Base-by-base conservation (phyloP, 2,888 invertebrate genomes). In the Cremastobaeus sp. region DNA sequence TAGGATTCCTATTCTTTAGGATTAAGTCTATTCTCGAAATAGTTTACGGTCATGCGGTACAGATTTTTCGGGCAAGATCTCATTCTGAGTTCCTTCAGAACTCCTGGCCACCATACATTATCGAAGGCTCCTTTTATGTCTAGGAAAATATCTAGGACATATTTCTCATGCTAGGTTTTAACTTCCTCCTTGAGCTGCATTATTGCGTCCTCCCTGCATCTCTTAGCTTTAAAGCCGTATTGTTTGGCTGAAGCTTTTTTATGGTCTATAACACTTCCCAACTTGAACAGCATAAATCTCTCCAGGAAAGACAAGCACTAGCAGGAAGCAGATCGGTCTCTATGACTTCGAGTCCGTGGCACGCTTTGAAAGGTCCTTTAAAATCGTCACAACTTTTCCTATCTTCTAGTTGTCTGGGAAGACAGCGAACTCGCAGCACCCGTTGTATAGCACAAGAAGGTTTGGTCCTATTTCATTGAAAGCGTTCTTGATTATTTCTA, bases 291-390 rank as follows among this genome's bases (percentile, higher is more conserved):
- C 0, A 76, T 59, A 1, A 76, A 5, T 14, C 34, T 12, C 14
- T 74, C 72, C 6, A 77, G 30, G 0, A 57, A 77, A 70, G 0
- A 74, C 69, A 1, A 60, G 0, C 0, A 68, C 35, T 2, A 74
- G 32, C 0, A 78, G 62, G 0, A 78, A 47, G 28, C 76, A 71
- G 0, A 76, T 50, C 0, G 75, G 75, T 11, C 73, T 30, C 12
- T 76, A 74, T 0, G 74, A 69, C 1, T 28, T 34, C 2, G 69
- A 55, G 1, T 60, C 35, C 0, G 25, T 48, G 0, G 11, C 20
- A 11, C 55, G 57, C n/a, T 60, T 72, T 0, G 71, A 69, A 1
- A 2, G 11, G 1, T 9, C 43, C 12, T 66, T 70, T 1, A 60
- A 6, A 5, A 74, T 37, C 0, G 60, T 50, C 3, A 57, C 45